Conservation (phyloP, 2,797 vertebrate species). For the Hippoglossus hippoglossus region DNA sequence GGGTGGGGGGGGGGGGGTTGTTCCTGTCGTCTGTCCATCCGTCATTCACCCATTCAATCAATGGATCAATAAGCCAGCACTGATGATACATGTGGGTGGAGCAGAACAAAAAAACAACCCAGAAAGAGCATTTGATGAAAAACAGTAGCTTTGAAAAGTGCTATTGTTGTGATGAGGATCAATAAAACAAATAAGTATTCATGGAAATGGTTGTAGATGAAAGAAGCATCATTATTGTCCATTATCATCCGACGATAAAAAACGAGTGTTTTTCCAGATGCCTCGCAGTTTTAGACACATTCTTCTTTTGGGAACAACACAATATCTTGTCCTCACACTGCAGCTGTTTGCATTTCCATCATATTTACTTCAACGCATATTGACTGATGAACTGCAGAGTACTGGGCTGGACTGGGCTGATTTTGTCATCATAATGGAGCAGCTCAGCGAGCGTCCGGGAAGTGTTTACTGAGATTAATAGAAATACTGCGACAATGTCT, state of each 20-base stretch:
- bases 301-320: constrained; percentile 3
- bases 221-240: not conserved
- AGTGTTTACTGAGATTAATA: constrained; percentile 60
- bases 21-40: not conserved
- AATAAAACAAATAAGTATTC: no score
- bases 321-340: constrained; percentile 26
- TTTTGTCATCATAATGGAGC: constrained; percentile 40
- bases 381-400: constrained; percentile 45
- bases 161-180: no score
- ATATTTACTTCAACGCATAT: constrained; percentile 56
- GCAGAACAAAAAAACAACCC: no score
- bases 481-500: constrained; percentile 36
- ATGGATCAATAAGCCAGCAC: constrained; percentile 1
- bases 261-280: not conserved
- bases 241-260: not conserved
- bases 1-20: not conserved
- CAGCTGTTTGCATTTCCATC: constrained; percentile 49
- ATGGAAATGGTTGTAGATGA: not conserved
- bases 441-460: constrained; percentile 37
- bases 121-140: no score
- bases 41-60: constrained; percentile 13
- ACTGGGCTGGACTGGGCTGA: constrained; percentile 24
- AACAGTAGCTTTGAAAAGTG: no score
- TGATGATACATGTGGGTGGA: not conserved
- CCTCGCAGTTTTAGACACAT: not conserved